Evolutionary conservation across 2,888 invertebrate genomes (phyloP).

Genomic region (Drosophila fulvimacula): DNA sequence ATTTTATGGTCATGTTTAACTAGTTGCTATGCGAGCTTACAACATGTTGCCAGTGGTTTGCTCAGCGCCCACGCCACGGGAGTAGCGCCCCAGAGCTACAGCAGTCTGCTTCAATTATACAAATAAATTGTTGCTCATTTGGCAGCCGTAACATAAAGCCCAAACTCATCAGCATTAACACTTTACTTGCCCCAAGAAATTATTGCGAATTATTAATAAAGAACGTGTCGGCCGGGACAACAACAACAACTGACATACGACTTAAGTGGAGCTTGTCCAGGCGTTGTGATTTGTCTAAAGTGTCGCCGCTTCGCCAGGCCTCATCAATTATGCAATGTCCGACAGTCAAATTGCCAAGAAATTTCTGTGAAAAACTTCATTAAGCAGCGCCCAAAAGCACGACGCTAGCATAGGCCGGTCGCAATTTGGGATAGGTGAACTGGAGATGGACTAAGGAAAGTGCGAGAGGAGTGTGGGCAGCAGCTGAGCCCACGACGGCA

Average conservation of each 20-base stretch:
- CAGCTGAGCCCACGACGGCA: constrained; percentile 3
- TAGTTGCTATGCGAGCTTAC: constrained; percentile 10
- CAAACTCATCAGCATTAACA: constrained; percentile 47
- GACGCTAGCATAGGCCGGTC: constrained; percentile 4
- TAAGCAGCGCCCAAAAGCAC: constrained; percentile 36
- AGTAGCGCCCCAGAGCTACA: not conserved
- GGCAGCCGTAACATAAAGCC: constrained; percentile 34
- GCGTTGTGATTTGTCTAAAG: constrained; percentile 70
- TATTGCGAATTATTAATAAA: constrained; percentile 55
- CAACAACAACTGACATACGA: constrained; percentile 8
- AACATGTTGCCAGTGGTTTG: constrained; percentile 21
- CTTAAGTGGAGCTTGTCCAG: constrained; percentile 56
- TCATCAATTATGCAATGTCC: constrained; percentile 69
- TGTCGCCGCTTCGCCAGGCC: constrained; percentile 49
- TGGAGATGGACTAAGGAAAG: not conserved
- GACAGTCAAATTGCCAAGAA: constrained; percentile 60
- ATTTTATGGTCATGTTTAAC: constrained; percentile 50
- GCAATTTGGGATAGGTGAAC: constrained; percentile 5
- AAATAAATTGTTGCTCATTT: constrained; percentile 49
- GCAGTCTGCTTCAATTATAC: constrained; percentile 48
- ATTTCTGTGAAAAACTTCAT: constrained; percentile 71
- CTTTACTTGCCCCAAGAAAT: constrained; percentile 42
- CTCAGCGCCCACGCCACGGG: not conserved
- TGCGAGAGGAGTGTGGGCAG: not conserved
- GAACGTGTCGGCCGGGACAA: constrained; percentile 17